Evolutionary conservation across 2,113 vertebrate genomes (phyloP).

Genomic region (Chaetodon auriga): DNA sequence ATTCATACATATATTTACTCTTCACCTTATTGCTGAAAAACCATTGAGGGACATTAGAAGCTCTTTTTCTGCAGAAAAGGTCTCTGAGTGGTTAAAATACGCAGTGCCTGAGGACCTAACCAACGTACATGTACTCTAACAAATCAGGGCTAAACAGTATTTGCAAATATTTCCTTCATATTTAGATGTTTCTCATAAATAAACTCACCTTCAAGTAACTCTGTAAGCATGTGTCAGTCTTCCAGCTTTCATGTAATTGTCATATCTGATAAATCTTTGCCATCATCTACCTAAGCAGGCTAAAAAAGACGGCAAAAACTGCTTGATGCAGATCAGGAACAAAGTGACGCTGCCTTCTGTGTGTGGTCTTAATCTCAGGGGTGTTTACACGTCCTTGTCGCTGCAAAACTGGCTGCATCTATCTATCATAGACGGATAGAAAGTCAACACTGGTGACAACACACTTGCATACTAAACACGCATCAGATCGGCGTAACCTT

Average conservation of each 20-base stretch:
- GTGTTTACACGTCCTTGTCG: neutral
- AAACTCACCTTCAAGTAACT: neutral
- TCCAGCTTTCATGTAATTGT: neutral
- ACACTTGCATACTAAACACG: neutral
- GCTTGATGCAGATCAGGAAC: neutral
- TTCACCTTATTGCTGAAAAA: neutral
- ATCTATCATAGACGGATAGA: neutral
- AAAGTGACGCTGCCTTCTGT: neutral
- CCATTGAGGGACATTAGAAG: neutral
- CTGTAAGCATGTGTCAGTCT: neutral
- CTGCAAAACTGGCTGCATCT: neutral
- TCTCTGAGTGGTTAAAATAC: conserved; percentile 25
- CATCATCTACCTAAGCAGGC: neutral
- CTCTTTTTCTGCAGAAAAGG: conserved; percentile 16
- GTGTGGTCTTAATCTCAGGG: conserved; percentile 1
- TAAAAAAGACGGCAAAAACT: neutral
- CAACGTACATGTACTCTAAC: neutral
- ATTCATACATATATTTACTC: too few relatives aligned
- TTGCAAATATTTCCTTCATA: conserved; percentile 2
- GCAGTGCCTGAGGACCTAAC: conserved; percentile 5
- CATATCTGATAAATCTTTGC: neutral
- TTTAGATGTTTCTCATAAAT: neutral
- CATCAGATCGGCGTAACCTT: neutral
- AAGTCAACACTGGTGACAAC: neutral
- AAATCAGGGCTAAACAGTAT: neutral